Evolutionary conservation across 2,888 invertebrate genomes (phyloP).

Genomic region (Lacanobia wlatinum): DNA sequence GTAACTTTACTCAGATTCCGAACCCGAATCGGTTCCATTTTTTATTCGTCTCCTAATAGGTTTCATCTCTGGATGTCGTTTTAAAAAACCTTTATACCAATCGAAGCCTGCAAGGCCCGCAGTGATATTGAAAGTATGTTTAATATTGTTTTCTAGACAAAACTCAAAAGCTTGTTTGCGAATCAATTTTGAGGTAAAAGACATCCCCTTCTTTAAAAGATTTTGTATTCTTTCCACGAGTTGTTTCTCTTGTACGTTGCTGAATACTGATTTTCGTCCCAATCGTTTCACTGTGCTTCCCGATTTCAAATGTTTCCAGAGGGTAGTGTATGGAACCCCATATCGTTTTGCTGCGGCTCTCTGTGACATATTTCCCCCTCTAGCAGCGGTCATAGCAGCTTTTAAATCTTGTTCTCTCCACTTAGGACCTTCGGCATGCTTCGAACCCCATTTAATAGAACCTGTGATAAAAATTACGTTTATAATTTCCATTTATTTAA

Average conservation of each 20-base stretch:
- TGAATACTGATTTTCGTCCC: neutral
- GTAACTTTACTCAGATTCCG: neutral
- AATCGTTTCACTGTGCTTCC: neutral
- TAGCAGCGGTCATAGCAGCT: constrained; percentile 24
- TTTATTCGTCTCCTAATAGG: neutral
- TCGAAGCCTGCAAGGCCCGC: constrained; percentile 16
- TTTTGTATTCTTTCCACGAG: constrained; percentile 5
- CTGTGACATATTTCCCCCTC: neutral
- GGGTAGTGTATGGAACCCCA: constrained; percentile 4
- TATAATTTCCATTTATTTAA: neutral
- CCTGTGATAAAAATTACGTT: constrained; percentile 12
- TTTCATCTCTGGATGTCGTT: constrained; percentile 5
- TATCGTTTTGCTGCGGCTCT: neutral
- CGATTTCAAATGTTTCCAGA: constrained; percentile 3
- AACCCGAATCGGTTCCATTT: neutral
- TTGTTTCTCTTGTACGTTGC: neutral
- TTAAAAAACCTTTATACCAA: constrained; percentile 19
- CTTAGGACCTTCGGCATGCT: neutral
- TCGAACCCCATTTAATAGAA: neutral
- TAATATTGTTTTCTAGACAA: constrained; percentile 25
- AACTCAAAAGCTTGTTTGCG: constrained; percentile 28
- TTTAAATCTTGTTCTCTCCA: constrained; percentile 25
- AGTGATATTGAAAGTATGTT: constrained; percentile 18
- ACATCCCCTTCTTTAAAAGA: neutral
- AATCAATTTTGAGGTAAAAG: constrained; percentile 8